Evolutionary conservation across 2,797 vertebrate genomes (phyloP), one percentile per base, ranked within the genome.

Genomic region (Ptychadena robeensis): DNA sequence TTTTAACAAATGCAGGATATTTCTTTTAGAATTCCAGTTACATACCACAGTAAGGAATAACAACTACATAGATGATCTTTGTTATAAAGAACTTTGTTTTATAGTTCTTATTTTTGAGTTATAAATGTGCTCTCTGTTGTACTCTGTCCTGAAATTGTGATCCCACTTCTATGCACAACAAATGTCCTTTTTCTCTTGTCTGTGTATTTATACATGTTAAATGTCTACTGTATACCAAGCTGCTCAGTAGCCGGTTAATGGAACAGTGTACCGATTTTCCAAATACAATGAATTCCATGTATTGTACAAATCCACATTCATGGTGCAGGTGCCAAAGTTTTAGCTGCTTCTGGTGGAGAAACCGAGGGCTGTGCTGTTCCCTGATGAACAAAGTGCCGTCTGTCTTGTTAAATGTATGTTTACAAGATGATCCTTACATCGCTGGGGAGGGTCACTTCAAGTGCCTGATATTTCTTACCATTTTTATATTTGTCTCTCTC

Each of bases 381-480:
- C 25, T 5, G 25, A 6, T 31, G 28, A 30, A 77, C 61, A 31
- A 77, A 65, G 57, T 77, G 74, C 61, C 72, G 44, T n/a, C n/a
- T 48, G 25, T 28, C 59, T 12, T 27, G 57, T 40, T 61, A 65
- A 40, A 9, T 40, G 34, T 27, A n/a, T 74, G 30, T 61, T 61
- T 31, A 12, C 38, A 40, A 27, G 74, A 78, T 53, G 9, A 22
- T n/a, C 64, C 37, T 35, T 53, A 9, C 4, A 64, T 31, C 37
- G 4, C 61, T 4, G 15, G 63, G 9, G 30, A 12, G 6, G 2
- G 1, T 48, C 63, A 14, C 44, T 44, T 44, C 66, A 77, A 82
- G 81, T 82, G 81, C 81, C 81, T 76, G 22, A 34, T 70, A n/a
- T 77, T 64, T 69, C 22, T 61, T 4, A 75, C 25, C 35, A 44